Evolutionary conservation across 2,888 invertebrate genomes (phyloP), one percentile per base, ranked within the genome.

Genomic region (Leucozona laternaria): DNA sequence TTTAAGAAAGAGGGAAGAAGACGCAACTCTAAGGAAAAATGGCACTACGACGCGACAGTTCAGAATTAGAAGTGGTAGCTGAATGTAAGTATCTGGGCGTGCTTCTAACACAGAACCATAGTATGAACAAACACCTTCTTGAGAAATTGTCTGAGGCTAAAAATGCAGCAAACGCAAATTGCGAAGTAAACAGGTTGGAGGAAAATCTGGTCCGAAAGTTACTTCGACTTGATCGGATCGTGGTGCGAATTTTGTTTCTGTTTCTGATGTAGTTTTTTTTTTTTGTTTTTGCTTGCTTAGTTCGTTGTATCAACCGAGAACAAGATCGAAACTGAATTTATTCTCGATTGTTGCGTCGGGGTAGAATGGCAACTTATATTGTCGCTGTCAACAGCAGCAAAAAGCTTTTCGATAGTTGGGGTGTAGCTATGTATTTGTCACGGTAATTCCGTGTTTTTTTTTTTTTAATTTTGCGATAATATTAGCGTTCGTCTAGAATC

Each of bases 311-410:
- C 20, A 31, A 66, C 20, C 72, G 60, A 80, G 76, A 77, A 85
- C 76, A 85, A 85, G 81, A 81, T 85, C 72, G 80, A 73, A 77
- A 81, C 80, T 85, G 62, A 85, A 81, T 73, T 68, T 64, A 62
- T 80, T 80, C 72, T 73, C 73, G 60, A 78, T 80, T n/a, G n/a
- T n/a, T n/a, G n/a, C 66, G 73, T 22, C 13, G 34, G 55, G 77
- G 22, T 15, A 55, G 60, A 60, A 77, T 72, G 53, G 71, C 40
- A 55, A 66, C 76, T 64, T n/a, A n/a, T n/a, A n/a, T n/a, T 62
- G 66, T 48, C 15, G 48, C 31, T 80, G 71, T 85, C 84, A 85
- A 72, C 76, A 22, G 10, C n/a, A n/a, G n/a, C n/a, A n/a, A 22
- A 85, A 85, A 85, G 81, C 85, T 85, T 48, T 66, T 66, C 48